Evolutionary conservation across 1,140 invertebrate species (phyloP).

Genomic region (Nymphalis io): DNA sequence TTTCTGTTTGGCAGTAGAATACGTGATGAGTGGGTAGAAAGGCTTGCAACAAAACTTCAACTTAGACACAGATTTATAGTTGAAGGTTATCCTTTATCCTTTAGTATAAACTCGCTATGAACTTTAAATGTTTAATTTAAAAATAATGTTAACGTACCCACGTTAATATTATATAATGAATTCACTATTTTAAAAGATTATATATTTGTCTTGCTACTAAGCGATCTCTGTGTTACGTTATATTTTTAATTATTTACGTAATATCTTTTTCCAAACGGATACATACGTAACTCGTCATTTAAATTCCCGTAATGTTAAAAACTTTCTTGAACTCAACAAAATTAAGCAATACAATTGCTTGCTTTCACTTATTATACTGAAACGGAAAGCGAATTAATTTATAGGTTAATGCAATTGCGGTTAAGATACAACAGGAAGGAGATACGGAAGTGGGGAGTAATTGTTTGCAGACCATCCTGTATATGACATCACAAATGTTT

Average conservation of each 20-base stretch:
- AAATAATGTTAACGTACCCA: no score
- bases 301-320: neutral
- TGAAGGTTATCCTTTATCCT: no score
- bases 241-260: neutral
- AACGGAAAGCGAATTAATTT: slow-evolving; percentile 52
- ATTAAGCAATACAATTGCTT: neutral
- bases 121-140: no score
- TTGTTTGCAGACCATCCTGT: slow-evolving; percentile 17
- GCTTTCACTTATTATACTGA: slow-evolving; percentile 19
- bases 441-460: slow-evolving; percentile 11
- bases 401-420: slow-evolving; percentile 51
- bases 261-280: neutral
- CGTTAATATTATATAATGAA: no score
- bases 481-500: slow-evolving; percentile 4
- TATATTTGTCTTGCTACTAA: no score
- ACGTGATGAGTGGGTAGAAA: no score
- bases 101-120: no score
- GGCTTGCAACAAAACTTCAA: no score
- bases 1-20: no score
- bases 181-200: no score
- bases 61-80: no score
- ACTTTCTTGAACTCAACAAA: neutral
- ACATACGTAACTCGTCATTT: neutral
- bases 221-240: no score
- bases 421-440: slow-evolving; percentile 11